These are phyloP conservation scores for Buphagus erythrorhynchus DNA, from an alignment of 2,797 vertebrate species.

Conservation along the genomic window DNA sequence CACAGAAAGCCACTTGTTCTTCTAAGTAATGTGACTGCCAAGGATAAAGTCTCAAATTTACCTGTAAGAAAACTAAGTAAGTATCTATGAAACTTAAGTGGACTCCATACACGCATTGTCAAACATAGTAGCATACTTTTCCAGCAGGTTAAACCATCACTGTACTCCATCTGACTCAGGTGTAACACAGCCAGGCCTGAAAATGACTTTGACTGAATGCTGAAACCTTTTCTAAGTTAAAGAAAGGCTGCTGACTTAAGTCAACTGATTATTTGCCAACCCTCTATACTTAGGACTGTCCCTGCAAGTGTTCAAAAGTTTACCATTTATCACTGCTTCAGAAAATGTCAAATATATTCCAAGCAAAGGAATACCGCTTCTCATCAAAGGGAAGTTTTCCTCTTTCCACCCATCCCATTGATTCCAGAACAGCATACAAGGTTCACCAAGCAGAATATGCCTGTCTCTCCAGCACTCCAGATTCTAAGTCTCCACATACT, in stretches of 20 bases:
- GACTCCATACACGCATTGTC: not conserved
- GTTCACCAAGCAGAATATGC: not conserved
- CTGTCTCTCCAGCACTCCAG: not conserved
- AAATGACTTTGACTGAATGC: not conserved
- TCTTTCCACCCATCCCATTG: not conserved
- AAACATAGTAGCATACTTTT: not conserved
- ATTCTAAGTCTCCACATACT: not conserved
- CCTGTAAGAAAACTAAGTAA: not conserved
- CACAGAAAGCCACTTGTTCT: not conserved
- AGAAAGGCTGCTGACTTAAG: constrained; percentile 19
- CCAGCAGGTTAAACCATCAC: not conserved
- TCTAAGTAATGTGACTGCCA: not conserved
- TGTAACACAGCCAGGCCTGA: not conserved
- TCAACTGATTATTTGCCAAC: not conserved
- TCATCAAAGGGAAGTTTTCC: not conserved
- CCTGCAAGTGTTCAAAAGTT: not conserved
- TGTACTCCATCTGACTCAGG: not conserved
- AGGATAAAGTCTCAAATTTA: not conserved
- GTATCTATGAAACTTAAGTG: not conserved
- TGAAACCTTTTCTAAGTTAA: not conserved
- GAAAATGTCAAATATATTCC: not conserved
- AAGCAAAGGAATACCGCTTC: not conserved
- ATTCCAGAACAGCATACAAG: not conserved
- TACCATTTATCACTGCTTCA: not conserved
- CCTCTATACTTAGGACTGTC: constrained; percentile 3